Percentiles rank a stretch among this genome's conserved stretches.
These are phyloP conservation scores for Ceyx erithaca DNA, from an alignment of 2,797 vertebrate genomes.

Conservation along the genomic window DNA sequence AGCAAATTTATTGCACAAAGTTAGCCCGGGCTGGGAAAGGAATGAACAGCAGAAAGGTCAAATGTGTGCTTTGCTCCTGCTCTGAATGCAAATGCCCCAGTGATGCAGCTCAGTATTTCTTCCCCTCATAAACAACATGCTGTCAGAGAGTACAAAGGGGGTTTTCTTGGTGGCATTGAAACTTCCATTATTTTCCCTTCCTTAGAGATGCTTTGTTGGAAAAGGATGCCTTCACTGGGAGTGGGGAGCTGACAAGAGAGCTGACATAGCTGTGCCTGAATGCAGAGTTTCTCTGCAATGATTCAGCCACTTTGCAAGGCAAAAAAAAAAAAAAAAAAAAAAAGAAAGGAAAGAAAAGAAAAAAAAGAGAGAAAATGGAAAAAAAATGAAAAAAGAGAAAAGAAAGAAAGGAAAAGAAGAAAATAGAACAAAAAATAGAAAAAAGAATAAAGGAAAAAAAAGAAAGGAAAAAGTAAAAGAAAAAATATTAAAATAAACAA, in stretches of 20 bases:
- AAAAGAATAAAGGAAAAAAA: not conserved
- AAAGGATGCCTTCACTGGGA: not conserved
- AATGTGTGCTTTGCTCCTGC: not conserved
- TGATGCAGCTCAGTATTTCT: not conserved
- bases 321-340: not conserved
- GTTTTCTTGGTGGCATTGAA: not conserved
- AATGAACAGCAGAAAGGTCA: slow-evolving; percentile 3
- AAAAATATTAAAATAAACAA: no score
- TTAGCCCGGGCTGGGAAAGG: slow-evolving; percentile 5
- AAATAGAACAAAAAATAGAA: not conserved
- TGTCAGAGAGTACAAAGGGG: not conserved
- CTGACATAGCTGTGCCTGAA: not conserved
- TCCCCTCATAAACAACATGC: not conserved
- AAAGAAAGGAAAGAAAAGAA: no score
- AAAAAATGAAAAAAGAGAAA: no score
- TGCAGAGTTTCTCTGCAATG: not conserved
- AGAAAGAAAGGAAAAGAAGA: not conserved
- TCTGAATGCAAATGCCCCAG: not conserved
- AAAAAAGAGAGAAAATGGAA: no score
- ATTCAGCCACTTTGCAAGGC: not conserved
- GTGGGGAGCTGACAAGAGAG: not conserved
- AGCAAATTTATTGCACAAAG: not conserved
- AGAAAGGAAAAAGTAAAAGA: not conserved
- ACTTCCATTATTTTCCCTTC: not conserved
- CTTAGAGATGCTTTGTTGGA: not conserved